A percentile compares a stretch with the other conserved stretches of the same genome.
phyloP scores from a whole-genome alignment of 1,140 invertebrate genomes.

The Ceratitis capitata region DNA sequence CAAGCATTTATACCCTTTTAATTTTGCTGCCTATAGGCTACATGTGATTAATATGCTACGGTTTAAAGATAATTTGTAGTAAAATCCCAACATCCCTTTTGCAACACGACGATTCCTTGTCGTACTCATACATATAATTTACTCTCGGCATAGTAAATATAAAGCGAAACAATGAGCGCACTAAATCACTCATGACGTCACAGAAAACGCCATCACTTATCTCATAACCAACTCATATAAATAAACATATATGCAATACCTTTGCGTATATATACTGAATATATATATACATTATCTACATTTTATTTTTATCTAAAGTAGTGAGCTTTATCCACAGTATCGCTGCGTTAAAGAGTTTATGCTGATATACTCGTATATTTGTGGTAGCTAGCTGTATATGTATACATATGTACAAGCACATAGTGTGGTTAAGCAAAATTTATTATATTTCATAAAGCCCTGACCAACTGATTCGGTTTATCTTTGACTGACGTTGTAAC shows the following conservation, averaged over 20 bases:
- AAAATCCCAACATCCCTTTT: neutral
- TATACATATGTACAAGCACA: neutral
- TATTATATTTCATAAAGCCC: neutral
- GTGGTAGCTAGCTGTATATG: neutral
- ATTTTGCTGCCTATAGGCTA: neutral
- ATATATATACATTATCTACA: neutral
- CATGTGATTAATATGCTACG: neutral
- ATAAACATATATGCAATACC: neutral
- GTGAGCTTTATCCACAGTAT: neutral
- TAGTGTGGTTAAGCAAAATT: neutral
- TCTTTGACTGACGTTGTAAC: neutral
- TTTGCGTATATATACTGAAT: neutral
- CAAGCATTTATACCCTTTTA: neutral
- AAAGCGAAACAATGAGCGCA: neutral
- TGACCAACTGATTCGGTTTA: constrained; percentile 10
- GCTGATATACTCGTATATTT: neutral
- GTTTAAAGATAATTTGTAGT: neutral
- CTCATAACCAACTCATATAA: neutral
- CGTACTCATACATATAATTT: neutral
- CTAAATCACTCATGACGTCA: constrained; percentile 3
- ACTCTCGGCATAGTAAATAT: neutral
- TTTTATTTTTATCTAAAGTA: neutral
- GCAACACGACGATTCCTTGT: neutral
- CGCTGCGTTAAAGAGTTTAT: neutral
- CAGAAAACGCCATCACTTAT: constrained; percentile 8